Evolutionary conservation across 2,888 invertebrate species (phyloP), one percentile per base, ranked within the genome.

Genomic region (Ceramica pisi): DNA sequence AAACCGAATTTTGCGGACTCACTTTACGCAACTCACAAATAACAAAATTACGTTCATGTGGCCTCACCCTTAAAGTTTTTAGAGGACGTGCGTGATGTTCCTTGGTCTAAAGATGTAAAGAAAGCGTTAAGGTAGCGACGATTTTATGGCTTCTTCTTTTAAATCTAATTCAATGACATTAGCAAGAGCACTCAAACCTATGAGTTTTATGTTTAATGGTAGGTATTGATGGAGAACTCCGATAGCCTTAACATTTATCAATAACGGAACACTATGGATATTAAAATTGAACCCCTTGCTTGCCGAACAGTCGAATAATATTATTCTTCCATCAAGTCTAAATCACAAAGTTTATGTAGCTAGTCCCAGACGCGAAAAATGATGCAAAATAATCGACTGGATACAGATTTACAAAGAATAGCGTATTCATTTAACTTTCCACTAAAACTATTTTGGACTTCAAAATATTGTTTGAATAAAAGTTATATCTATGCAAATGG

Each of bases 361-460:
- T 31, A 41, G 71, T n/a, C 38, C 19, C 53, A 35, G 21, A 16
- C 26, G 55, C 10, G 19, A 38, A 23, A 2, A 16, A 4, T 19
- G 1, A 41, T 46, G 21, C 14, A 38, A 10, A 38, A 16, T 55
- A 75, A 63, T 21, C 26, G 2, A 12, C 21, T 71, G 6, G 65
- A 75, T 12, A 14, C 46, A 12, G 46, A 74, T 21, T 21, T 64
- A 16, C 46, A 75, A 55, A 46, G 21, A 55, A n/a, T 71, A n/a
- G 75, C 64, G 0, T 9, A 38, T 26, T 71, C 71, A 2, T 14
- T 74, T 19, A 71, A 71, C 26, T 38, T 26, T 53, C 74, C 74
- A 46, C 46, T 75, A 6, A 75, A 55, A 31, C 10, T 71, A 12
- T 71, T 71, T 48, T 14, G 64, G 14, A 31, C 16, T 21, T 64